Evolutionary conservation across 2,113 vertebrate genomes (phyloP).

Genomic region (Mohoua ochrocephala): DNA sequence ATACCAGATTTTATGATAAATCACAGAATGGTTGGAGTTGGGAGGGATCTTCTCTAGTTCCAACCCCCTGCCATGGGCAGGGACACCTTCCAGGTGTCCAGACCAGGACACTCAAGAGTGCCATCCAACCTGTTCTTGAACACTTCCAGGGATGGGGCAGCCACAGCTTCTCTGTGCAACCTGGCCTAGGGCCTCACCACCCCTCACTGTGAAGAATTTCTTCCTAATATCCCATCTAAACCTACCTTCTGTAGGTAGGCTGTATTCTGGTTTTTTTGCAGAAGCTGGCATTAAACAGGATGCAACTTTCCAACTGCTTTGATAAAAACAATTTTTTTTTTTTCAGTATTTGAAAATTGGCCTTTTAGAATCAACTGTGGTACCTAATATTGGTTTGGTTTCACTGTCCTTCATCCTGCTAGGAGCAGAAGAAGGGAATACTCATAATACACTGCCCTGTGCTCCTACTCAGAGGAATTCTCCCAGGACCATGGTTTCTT

Average conservation of each 20-base stretch:
- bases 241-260: neutral
- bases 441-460: neutral
- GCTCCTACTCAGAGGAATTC: neutral
- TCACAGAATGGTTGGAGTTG: neutral
- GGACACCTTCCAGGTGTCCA: neutral
- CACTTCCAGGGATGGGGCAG: neutral
- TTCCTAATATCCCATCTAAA: neutral
- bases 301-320: neutral
- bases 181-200: neutral
- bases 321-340: neutral
- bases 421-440: neutral
- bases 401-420: neutral
- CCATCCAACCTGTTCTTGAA: neutral
- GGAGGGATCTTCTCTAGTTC: neutral
- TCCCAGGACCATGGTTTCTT: neutral
- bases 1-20: neutral
- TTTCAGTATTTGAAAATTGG: neutral
- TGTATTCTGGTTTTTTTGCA: neutral
- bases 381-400: neutral
- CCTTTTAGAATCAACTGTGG: neutral
- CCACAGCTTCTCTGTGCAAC: neutral
- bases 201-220: neutral
- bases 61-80: neutral
- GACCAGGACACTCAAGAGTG: fast-evolving
- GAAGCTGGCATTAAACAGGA: neutral